Evolutionary conservation across 2,113 vertebrate species (phyloP), one percentile per base, ranked within the genome.

Genomic region (Cynoglossus semilaevis): DNA sequence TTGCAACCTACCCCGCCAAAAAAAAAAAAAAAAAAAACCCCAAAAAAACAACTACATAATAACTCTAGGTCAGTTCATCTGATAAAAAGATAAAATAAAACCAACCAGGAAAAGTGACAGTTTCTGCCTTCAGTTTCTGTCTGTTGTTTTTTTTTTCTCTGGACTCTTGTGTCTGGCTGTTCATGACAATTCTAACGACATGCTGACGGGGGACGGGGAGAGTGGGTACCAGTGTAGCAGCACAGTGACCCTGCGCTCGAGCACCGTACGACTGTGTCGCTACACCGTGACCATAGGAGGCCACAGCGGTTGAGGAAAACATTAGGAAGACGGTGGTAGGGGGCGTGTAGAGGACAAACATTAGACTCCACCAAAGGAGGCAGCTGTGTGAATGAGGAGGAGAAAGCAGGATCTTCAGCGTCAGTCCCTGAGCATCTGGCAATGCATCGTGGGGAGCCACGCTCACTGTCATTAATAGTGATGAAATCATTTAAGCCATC

Each of bases 401-500:
- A 90, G 90, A 85, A 91, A 91, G 89, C 87, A 86, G 92, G 91
- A 94, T 89, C 91, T 91, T 90, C 92, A 87, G 91, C 82, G 90
- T 29, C 22, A 29, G 92, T 95, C 94, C 96, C 94, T 66, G 93
- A 98, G 96, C 96, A 97, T 98, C 96, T 98, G 96, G 94, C 94
- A 90, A 83, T 0, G 50, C 90, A 87, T 92, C 92, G 89, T 92
- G 87, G 93, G 94, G 84, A 92, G 92, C 92, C 91, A 91, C 88
- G 89, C 91, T 93, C 91, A 89, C 91, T 94, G 94, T 95, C 93
- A 95, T 96, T 96, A 96, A 96, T 95, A 93, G 95, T 96, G 94
- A 98, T 96, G 93, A 96, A 95, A 98, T 98, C 94, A 96, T 98
- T 97, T 97, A 95, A 94, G 93, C 94, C 93, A 96, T 96, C 93